Base-by-base conservation (phyloP, 1,140 invertebrate species). In the Neuroterus valhalla region DNA sequence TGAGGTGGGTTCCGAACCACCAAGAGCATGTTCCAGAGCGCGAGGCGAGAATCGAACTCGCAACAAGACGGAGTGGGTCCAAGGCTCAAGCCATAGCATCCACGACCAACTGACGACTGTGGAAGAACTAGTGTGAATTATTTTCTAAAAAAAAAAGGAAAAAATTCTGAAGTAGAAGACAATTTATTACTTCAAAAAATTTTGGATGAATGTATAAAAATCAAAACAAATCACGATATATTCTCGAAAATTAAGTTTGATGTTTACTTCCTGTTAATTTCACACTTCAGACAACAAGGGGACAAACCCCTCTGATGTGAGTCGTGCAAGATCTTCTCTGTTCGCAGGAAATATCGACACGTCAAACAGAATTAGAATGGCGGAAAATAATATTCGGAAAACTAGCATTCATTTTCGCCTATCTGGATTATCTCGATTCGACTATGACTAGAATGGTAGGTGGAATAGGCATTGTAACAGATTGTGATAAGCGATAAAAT, bases 401-500 rank as follows among this genome's bases (percentile, higher is more conserved):
- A 2, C 3, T 52, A 17, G 17, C 17, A 21, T 21, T 52, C 50
- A 52, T 6, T 26, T 52, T 52, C n/a, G 55, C 15, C 55, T 52
- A 70, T 75, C 74, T 78, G 74, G 72, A 78, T 78, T 78, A 78
- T 78, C 66, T 69, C 21, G 8, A 68, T 23, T 66, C 23, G 55
- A n/a, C 26, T 31, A 62, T 15, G 55, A n/a, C 26, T 31, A 62
- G 31, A 62, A 31, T 42, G 68, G 75, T 21, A 75, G 66, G 67
- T n/a, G 74, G 26, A 44, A 23, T 23, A 26, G 45, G 45, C 43
- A 48, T 70, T 66, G 69, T 71, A 66, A 62, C 68, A 70, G 68
- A 79, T 79, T 62, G 74, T 73, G 80, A 82, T 84, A 80, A 78
- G 75, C 69, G 70, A 21, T 50, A 73, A 82, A 78, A 78, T 81